Conservation (phyloP, 1,140 invertebrate genomes). For the Drosophila azteca region DNA sequence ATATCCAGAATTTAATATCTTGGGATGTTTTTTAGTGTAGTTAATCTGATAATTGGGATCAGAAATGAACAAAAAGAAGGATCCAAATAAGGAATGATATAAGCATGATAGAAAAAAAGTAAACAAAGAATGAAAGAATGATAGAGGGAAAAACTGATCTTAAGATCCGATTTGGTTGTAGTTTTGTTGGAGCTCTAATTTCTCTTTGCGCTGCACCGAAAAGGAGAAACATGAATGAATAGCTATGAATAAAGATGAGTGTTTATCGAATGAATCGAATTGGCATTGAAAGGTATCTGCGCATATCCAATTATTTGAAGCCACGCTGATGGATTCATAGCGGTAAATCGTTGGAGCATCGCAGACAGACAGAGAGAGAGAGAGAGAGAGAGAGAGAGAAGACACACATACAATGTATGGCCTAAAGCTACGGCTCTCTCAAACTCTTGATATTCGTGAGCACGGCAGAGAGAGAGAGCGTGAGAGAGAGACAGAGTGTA, state of each 20-base stretch:
- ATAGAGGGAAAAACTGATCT: no score
- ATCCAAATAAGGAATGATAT: no score
- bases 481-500: neutral
- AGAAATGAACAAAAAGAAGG: no score
- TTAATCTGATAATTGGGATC: no score
- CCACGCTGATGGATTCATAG: conserved; percentile 19
- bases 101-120: no score
- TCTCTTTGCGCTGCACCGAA: no score
- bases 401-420: conserved; percentile 6
- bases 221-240: neutral
- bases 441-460: neutral
- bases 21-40: no score
- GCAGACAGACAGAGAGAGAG: conserved; percentile 17
- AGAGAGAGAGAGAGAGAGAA: conserved; percentile 16
- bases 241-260: conserved; percentile 3
- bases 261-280: conserved; percentile 59
- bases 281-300: conserved; percentile 61
- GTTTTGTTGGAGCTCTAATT: no score
- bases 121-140: no score
- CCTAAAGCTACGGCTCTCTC: neutral
- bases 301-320: conserved; percentile 55
- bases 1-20: neutral
- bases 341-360: conserved; percentile 37
- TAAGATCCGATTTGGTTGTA: no score
- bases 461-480: conserved; percentile 2